A percentile compares a stretch with the other conserved stretches of the same genome.
These are phyloP conservation scores for Thymelicus sylvestris DNA, from an alignment of 2,888 invertebrate genomes.

Conservation along the genomic window DNA sequence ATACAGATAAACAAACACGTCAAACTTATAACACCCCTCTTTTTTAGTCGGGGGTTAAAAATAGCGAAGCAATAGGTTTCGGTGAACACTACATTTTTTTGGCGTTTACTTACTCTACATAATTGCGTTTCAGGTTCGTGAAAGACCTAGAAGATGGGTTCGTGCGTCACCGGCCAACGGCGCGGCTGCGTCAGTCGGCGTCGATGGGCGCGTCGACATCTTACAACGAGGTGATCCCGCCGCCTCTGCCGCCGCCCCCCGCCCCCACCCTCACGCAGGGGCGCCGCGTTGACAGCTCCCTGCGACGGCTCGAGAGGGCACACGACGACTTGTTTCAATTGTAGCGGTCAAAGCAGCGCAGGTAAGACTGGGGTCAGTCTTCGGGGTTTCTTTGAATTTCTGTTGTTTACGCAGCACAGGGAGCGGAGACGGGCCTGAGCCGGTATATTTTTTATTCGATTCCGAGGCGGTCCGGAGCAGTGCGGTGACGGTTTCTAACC, in stretches of 20 bases:
- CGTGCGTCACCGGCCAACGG: slow-evolving; percentile 81
- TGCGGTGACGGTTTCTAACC: no score
- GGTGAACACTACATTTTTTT: no score
- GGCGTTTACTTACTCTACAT: background rate
- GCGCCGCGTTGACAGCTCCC: slow-evolving; percentile 90
- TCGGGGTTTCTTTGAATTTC: no score
- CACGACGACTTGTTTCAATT: slow-evolving; percentile 96
- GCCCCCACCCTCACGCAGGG: slow-evolving; percentile 92
- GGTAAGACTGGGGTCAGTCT: slow-evolving; percentile 49
- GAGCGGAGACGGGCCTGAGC: no score
- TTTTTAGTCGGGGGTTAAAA: no score
- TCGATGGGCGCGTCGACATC: slow-evolving; percentile 78
- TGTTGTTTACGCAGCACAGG: no score
- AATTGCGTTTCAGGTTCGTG: slow-evolving; percentile 76
- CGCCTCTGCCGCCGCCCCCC: slow-evolving; percentile 84
- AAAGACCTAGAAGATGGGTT: slow-evolving; percentile 82
- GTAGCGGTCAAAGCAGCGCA: slow-evolving; percentile 88
- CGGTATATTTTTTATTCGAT: no score
- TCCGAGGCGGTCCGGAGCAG: no score
- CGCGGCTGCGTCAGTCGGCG: slow-evolving; percentile 84
- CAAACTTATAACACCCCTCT: no score
- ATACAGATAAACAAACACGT: no score
- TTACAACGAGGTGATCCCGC: slow-evolving; percentile 77
- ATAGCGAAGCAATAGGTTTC: no score
- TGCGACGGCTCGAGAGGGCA: slow-evolving; percentile 92